Evolutionary conservation across 2,888 invertebrate species (phyloP).

Genomic region (Clitarchus hookeri): DNA sequence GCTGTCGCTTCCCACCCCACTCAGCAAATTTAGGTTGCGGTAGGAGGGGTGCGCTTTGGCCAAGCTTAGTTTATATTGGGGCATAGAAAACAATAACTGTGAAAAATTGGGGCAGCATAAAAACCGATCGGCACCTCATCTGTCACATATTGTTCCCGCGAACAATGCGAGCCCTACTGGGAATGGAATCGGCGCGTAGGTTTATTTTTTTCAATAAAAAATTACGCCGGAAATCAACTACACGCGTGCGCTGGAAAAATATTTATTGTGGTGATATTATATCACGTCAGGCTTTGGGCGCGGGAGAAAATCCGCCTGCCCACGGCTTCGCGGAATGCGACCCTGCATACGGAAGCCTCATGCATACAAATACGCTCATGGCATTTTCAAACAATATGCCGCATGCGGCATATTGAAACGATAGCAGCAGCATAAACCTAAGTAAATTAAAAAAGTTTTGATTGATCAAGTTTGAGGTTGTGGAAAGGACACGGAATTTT

Average conservation of each 20-base stretch:
- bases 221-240: conserved; percentile 2
- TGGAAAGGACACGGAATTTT: no score
- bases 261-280: conserved; percentile 6
- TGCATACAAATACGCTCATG: background rate
- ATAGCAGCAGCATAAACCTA: background rate
- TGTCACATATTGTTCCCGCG: conserved; percentile 8
- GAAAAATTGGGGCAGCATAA: background rate
- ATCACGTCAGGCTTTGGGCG: background rate
- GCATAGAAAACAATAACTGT: conserved; percentile 5
- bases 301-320: background rate
- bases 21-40: background rate
- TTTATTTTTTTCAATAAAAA: background rate
- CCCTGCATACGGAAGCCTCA: background rate
- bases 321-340: background rate
- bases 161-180: background rate
- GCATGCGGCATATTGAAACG: background rate
- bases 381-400: background rate
- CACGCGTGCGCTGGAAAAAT: background rate
- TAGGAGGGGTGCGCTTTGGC: background rate
- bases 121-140: conserved; percentile 4
- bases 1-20: background rate
- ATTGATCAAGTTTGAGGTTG: background rate
- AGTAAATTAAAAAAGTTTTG: background rate
- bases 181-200: background rate
- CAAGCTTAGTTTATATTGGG: background rate